Conservation (phyloP, 2,888 invertebrate genomes). For the Polyommatus icarus region DNA sequence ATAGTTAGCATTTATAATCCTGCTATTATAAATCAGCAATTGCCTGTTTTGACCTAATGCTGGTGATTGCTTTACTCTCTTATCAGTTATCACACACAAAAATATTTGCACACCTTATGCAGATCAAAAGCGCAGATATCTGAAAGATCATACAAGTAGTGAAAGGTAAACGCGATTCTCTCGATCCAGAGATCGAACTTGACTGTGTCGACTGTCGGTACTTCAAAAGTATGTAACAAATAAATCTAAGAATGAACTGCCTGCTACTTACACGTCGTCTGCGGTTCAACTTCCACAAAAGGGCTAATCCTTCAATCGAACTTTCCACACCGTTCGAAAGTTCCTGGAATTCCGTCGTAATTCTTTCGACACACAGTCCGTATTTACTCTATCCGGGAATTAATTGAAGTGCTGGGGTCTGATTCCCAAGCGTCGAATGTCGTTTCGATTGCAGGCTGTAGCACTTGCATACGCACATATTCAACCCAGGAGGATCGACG, state of each 20-base stretch:
- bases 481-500: too few species aligned
- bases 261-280: background rate
- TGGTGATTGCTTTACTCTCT: too few species aligned
- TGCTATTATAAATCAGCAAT: too few species aligned
- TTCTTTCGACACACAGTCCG: constrained; percentile 25
- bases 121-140: background rate
- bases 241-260: background rate
- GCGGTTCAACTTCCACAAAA: background rate
- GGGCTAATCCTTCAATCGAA: constrained; percentile 4
- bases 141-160: background rate
- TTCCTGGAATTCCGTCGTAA: constrained; percentile 1
- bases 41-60: too few species aligned
- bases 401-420: constrained; percentile 48
- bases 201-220: background rate
- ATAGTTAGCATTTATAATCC: too few species aligned
- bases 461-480: background rate
- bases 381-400: constrained; percentile 44
- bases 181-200: background rate
- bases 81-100: background rate
- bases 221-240: background rate
- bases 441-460: background rate
- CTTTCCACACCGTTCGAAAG: constrained; percentile 2
- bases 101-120: background rate
- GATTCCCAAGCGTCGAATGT: background rate
- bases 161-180: background rate